phyloP scores from a whole-genome alignment of 2,888 invertebrate genomes.

The Tineola bisselliella region DNA sequence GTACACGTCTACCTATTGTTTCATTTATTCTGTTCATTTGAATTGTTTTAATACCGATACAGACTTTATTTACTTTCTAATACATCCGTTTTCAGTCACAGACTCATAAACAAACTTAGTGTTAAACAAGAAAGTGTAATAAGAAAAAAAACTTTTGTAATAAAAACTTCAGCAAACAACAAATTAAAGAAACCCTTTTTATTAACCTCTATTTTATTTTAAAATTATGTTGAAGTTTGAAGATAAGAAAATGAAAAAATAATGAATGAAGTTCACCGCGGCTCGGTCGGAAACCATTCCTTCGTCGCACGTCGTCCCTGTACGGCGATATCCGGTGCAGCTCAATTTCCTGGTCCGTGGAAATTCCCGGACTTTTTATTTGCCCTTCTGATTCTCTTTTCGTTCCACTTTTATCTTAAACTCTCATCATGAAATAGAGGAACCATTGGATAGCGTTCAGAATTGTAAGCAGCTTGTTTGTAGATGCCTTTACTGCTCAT shows the following conservation, averaged over 20 bases:
- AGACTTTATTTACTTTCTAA: not conserved
- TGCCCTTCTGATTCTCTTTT: constrained; percentile 37
- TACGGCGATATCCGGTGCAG: constrained; percentile 63
- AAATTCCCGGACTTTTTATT: constrained; percentile 50
- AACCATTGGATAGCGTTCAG: not conserved
- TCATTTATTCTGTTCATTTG: constrained; percentile 34
- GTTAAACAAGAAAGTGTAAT: not conserved
- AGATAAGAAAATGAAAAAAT: constrained; percentile 36
- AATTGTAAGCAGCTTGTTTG: not conserved
- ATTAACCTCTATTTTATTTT: not conserved
- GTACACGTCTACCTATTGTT: constrained; percentile 32
- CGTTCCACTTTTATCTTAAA: constrained; percentile 28
- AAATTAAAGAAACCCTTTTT: not conserved
- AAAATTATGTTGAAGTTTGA: not conserved
- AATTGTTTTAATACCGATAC: not conserved
- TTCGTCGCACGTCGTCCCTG: constrained; percentile 55
- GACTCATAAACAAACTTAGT: too few species aligned
- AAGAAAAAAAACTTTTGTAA: not conserved
- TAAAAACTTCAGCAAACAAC: not conserved
- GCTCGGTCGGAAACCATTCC: constrained; percentile 47
- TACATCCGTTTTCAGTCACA: too few species aligned
- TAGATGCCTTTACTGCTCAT: not conserved
- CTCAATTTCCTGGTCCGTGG: constrained; percentile 59
- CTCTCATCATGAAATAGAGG: constrained; percentile 22
- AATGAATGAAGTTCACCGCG: constrained; percentile 36